Evolutionary conservation across 1,140 invertebrate genomes (phyloP).

Genomic region (Antheraea mylitta): DNA sequence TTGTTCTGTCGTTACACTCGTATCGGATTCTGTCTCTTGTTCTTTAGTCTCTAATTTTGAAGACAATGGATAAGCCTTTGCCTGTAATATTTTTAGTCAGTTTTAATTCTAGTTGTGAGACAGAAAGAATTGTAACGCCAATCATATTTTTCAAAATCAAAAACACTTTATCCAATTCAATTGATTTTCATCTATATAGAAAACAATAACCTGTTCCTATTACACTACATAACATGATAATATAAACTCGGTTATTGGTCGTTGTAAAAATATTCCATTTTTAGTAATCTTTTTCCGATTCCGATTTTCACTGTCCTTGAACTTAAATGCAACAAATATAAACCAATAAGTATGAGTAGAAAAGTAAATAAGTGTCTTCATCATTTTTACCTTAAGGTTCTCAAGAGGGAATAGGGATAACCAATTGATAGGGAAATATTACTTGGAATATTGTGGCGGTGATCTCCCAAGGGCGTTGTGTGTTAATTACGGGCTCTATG

Average conservation of each 20-base stretch:
- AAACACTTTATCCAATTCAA: too few relatives aligned
- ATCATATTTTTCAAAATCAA: too few relatives aligned
- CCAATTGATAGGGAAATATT: not conserved
- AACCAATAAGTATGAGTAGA: not conserved
- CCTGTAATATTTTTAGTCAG: slow-evolving; percentile 60
- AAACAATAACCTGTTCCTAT: not conserved
- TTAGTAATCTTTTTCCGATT: not conserved
- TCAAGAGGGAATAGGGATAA: not conserved
- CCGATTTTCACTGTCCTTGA: not conserved
- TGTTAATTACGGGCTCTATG: slow-evolving; percentile 85
- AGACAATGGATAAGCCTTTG: slow-evolving; percentile 83
- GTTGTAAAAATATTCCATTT: not conserved
- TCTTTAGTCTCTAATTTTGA: slow-evolving; percentile 67
- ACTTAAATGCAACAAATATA: not conserved
- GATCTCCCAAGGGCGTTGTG: slow-evolving; percentile 87
- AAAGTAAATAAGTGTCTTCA: too few relatives aligned
- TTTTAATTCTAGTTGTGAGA: not conserved
- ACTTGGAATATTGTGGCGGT: slow-evolving; percentile 83
- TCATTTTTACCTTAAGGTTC: not conserved
- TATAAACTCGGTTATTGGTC: not conserved
- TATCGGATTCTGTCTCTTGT: slow-evolving; percentile 51
- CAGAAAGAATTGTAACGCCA: too few relatives aligned
- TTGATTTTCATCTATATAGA: too few relatives aligned
- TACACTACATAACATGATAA: not conserved
- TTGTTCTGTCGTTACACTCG: slow-evolving; percentile 30